Evolutionary conservation across 2,113 vertebrate species (phyloP), one percentile per base, ranked within the genome.

Genomic region (Cariama cristata): DNA sequence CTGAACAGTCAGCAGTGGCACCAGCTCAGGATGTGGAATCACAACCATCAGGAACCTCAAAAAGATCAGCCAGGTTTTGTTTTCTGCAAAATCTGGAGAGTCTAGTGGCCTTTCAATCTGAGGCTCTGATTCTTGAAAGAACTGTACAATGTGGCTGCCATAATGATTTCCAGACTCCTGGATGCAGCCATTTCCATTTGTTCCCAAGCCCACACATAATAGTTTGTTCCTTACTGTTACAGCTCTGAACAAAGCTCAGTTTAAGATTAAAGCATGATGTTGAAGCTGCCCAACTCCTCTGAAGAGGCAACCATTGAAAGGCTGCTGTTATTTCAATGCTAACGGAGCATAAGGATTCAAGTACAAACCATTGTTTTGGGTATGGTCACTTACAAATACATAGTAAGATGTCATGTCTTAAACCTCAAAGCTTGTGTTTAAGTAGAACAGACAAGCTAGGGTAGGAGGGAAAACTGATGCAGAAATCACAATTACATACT

Each of bases 121-220:
- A 81, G n/a, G 28, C 30, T 55, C 14, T 42, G 66, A 28, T 79
- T 81, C 52, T 87, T 60, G 52, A 93, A 84, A 68, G 44, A 71
- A 44, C 40, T 40, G 32, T 93, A 55, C 27, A 45, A 45, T 82
- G 87, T 64, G 44, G 40, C 40, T 90, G 81, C 53, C 40, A 64
- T 93, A 79, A 95, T 50, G 40, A 68, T 68, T 96, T 96, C 93
- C 96, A 94, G 96, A 91, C 45, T 90, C 62, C 83, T 94, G 77
- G 58, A 86, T 79, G 74, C 63, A 94, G 35, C 33, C 60, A 69
- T 85, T 90, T 93, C 84, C 74, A 93, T 91, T 93, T 95, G 35
- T 91, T 94, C 71, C 62, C 35, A 85, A 86, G 72, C 59, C 79
- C 92, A 84, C 56, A 90, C 59, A 67, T 90, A 81, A 85, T 45